Evolutionary conservation across 2,113 vertebrate genomes (phyloP).

Genomic region (Urocolius indicus): DNA sequence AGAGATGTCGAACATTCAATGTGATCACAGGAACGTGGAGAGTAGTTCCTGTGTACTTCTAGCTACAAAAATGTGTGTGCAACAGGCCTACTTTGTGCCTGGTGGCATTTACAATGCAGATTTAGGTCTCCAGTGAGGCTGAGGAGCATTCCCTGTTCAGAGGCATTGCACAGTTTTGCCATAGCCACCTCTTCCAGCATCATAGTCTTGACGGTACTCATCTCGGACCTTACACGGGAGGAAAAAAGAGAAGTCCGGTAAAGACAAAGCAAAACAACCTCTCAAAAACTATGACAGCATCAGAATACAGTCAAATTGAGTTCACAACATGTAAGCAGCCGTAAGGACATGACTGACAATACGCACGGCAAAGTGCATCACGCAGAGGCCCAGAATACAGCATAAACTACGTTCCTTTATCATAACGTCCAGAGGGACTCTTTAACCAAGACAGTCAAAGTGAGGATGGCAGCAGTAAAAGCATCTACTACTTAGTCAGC

Average conservation of each 20-base stretch:
- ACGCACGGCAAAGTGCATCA: not conserved
- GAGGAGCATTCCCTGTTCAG: not conserved
- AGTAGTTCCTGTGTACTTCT: not conserved
- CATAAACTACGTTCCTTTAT: not conserved
- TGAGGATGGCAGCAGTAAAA: not conserved
- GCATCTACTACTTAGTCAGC: not conserved
- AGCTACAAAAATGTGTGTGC: not conserved
- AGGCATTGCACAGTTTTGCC: conserved; percentile 82
- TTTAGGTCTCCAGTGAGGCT: not conserved
- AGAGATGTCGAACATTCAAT: not conserved
- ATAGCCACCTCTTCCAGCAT: conserved; percentile 87
- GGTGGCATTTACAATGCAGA: not conserved
- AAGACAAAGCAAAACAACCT: not conserved
- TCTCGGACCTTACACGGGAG: conserved; percentile 76
- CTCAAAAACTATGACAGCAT: not conserved
- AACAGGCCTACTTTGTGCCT: not conserved
- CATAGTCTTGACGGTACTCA: conserved; percentile 84
- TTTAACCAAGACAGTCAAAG: not conserved
- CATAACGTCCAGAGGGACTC: rapidly evolving
- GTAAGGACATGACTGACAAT: not conserved
- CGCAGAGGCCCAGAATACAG: not conserved
- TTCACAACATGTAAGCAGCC: rapidly evolving
- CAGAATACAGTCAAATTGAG: not conserved
- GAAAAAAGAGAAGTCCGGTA: not conserved
- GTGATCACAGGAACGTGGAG: not conserved